Evolutionary conservation across 2,113 vertebrate genomes (phyloP).

Genomic region (Seriola dumerili): DNA sequence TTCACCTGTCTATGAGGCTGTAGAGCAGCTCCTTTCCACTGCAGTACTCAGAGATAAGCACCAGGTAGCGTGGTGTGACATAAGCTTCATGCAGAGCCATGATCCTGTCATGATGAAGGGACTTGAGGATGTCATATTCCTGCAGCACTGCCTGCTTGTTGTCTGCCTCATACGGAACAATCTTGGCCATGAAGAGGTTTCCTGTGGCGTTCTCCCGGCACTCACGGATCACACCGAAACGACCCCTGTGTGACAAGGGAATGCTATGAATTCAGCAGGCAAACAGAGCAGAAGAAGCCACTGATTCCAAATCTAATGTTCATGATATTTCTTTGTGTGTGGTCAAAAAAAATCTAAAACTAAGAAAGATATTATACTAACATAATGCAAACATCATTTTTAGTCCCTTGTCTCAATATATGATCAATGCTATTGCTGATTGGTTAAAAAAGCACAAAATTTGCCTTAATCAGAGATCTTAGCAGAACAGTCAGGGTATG

Average conservation of each 20-base stretch:
- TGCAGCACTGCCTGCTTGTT: slow-evolving; percentile 91
- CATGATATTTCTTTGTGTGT: neutral
- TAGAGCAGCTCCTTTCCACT: slow-evolving; percentile 95
- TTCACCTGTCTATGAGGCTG: slow-evolving; percentile 94
- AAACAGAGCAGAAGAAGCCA: neutral
- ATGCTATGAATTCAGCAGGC: neutral
- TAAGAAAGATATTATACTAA: neutral
- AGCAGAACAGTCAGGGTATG: neutral
- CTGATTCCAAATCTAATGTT: neutral
- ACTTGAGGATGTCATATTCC: slow-evolving; percentile 97
- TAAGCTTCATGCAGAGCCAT: slow-evolving; percentile 97
- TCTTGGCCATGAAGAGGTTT: slow-evolving; percentile 96
- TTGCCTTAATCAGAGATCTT: too few species aligned
- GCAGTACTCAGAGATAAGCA: slow-evolving; percentile 96
- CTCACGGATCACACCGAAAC: slow-evolving; percentile 94
- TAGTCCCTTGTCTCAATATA: neutral
- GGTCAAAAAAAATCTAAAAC: neutral
- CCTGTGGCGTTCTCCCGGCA: slow-evolving; percentile 97
- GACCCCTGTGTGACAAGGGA: slow-evolving; percentile 84
- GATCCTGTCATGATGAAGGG: slow-evolving; percentile 92
- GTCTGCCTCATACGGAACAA: slow-evolving; percentile 93
- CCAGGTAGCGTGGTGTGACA: slow-evolving; percentile 97
- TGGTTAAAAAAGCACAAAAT: neutral
- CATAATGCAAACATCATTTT: neutral
- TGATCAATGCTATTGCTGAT: neutral